A percentile compares a stretch with the other conserved stretches of the same genome.
phyloP scores from a whole-genome alignment of 2,888 invertebrate genomes.

The Enchytraeus crypticus region DNA sequence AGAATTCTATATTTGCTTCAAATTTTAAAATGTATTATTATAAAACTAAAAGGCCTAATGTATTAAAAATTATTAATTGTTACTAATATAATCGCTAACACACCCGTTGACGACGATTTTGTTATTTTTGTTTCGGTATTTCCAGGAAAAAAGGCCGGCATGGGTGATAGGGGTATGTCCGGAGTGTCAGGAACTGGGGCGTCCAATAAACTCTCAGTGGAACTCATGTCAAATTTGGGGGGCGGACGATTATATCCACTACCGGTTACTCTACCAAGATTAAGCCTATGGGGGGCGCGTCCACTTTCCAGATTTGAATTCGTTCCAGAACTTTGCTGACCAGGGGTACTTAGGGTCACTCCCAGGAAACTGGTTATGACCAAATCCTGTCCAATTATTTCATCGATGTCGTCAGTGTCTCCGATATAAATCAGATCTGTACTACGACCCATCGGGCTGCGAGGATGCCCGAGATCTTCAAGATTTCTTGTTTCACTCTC shows the following conservation, averaged over 20 bases:
- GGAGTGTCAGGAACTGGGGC: slow-evolving; percentile 29
- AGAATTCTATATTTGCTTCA: too few species aligned
- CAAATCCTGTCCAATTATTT: slow-evolving; percentile 17
- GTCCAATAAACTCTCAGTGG: slow-evolving; percentile 27
- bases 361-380: slow-evolving; percentile 9
- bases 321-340: neutral
- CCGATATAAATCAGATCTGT: slow-evolving; percentile 18
- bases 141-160: slow-evolving; percentile 18
- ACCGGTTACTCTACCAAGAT: neutral
- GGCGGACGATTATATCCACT: neutral
- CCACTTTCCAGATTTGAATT: too few species aligned
- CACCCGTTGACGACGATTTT: too few species aligned
- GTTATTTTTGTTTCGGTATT: too few species aligned
- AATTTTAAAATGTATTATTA: too few species aligned
- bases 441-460: neutral
- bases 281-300: neutral
- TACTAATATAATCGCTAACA: too few species aligned
- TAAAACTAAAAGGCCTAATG: too few species aligned
- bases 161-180: slow-evolving; percentile 26
- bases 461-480: neutral
- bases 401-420: slow-evolving; percentile 21
- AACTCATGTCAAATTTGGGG: slow-evolving; percentile 11
- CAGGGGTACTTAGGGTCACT: slow-evolving; percentile 8
- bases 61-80: too few species aligned
- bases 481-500: neutral